Evolutionary conservation across 2,113 vertebrate genomes (phyloP), one percentile per base, ranked within the genome.

Genomic region (Caranx ignobilis): DNA sequence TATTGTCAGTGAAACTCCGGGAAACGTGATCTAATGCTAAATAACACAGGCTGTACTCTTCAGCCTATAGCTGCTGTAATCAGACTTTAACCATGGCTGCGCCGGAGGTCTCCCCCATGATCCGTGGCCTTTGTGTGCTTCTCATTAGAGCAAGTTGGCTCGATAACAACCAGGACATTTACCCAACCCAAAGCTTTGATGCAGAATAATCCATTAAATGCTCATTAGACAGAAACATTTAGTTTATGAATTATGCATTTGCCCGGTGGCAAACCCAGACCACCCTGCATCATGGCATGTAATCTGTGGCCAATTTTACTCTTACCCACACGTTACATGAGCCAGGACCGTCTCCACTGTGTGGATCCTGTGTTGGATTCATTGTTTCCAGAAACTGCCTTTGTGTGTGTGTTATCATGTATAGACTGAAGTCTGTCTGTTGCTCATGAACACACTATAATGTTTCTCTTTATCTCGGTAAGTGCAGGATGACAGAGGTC

Each of bases 151-250:
- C 74, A 52, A 54, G 59, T 82, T 88, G 85, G 77, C 88, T 83
- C 65, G 18, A 50, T 71, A 66, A 69, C 81, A 67, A 81, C 50
- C 45, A 67, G 66, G 67, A 71, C 45, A 71, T 89, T 84, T 75
- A 78, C n/a, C 67, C 79, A 68, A 83, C 65, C 61, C 55, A 37
- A 84, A 66, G 69, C 85, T 81, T 66, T 87, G 87, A 88, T 81
- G 81, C 89, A 89, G 86, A 92, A 91, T 82, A 90, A 93, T 89
- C 68, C 75, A 90, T 90, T 90, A 92, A 93, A 92, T 79, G 88
- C 87, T 91, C 87, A 89, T 89, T 85, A 91, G 72, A 86, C 71
- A 83, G 67, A 86, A 79, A 80, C 86, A 89, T 90, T 90, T 82
- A 86, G 37, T 82, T 79, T 37, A 87, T 93, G 88, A 89, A 91